Conservation (phyloP, 2,797 vertebrate species). For the Typhlichthys subterraneus region DNA sequence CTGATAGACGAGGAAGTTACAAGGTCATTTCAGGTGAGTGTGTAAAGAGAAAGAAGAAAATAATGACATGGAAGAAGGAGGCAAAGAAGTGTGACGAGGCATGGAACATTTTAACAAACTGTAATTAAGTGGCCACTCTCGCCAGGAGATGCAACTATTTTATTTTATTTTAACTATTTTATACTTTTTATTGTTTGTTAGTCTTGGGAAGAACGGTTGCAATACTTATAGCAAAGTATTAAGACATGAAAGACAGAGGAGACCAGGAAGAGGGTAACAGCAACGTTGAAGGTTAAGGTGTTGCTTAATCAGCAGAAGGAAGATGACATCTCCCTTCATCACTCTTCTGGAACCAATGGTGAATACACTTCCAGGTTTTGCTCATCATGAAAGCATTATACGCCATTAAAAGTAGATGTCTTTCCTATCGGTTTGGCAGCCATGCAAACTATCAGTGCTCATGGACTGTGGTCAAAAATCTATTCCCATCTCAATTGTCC, state of each 20-base stretch:
- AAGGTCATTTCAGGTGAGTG: conserved; percentile 6
- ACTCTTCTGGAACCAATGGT: conserved; percentile 39
- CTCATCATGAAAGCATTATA: conserved; percentile 62
- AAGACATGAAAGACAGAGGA: not conserved
- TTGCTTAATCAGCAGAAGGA: conserved; percentile 47
- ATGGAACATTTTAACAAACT: not conserved
- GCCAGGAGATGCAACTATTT: no score
- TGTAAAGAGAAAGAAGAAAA: not conserved
- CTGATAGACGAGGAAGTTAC: conserved; percentile 4
- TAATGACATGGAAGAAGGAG: not conserved
- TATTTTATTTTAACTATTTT: no score
- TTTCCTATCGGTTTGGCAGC: conserved; percentile 68
- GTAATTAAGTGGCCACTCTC: no score
- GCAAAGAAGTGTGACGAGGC: conserved; percentile 2
- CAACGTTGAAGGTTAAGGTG: conserved; percentile 5
- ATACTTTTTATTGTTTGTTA: no score
- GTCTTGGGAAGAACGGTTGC: no score
- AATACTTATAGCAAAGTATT: not conserved
- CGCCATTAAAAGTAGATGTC: conserved; percentile 73
- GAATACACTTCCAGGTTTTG: conserved; percentile 46
- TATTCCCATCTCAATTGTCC: conserved; percentile 73
- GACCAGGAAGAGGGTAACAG: not conserved
- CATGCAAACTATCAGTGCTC: conserved; percentile 67
- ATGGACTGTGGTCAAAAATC: conserved; percentile 68
- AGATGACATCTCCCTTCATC: conserved; percentile 34